Evolutionary conservation across 2,797 vertebrate genomes (phyloP).

Genomic region (Rhynchotus rufescens): DNA sequence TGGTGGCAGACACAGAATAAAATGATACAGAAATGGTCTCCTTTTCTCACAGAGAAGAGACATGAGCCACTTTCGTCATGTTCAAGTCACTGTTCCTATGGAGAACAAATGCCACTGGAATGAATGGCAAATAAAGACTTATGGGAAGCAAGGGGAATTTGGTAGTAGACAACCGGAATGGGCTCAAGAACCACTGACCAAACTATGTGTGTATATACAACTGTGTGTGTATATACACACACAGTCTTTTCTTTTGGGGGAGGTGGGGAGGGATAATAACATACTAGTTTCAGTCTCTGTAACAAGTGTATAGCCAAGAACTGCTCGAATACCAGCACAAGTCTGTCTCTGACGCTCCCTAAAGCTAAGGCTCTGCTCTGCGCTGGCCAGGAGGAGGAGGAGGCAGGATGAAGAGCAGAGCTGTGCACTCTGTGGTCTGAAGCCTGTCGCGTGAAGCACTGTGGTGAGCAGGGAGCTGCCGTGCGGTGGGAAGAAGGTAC

Average conservation of each 20-base stretch:
- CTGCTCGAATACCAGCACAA: constrained; percentile 15
- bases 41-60: background rate
- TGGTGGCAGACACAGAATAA: background rate
- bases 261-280: background rate
- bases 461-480: background rate
- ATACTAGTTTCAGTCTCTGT: background rate
- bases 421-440: background rate
- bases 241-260: background rate
- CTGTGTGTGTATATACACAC: too few relatives aligned
- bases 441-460: background rate
- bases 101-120: background rate
- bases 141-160: background rate
- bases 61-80: background rate
- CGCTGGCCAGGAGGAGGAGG: constrained; percentile 14
- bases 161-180: background rate
- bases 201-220: background rate
- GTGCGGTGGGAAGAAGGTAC: background rate
- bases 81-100: background rate
- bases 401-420: constrained; percentile 38
- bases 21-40: background rate
- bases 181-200: background rate
- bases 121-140: background rate
- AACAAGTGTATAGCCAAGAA: background rate
- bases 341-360: constrained; percentile 39
- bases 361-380: constrained; percentile 18